Conservation (phyloP, 2,888 invertebrate genomes). For the Lepidochrysops patricia region DNA sequence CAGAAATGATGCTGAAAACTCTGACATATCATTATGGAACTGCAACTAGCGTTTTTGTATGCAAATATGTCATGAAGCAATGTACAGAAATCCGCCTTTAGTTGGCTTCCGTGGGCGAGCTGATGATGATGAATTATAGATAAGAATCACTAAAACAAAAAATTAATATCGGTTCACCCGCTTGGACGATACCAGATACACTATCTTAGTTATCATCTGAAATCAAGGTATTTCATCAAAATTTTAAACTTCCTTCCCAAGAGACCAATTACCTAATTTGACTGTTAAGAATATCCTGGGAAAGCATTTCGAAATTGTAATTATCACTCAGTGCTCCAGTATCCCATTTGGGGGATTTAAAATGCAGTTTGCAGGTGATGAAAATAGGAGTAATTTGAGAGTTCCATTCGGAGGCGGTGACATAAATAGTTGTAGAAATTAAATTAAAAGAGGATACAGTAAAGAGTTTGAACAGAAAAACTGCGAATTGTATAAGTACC, state of each 20-base stretch:
- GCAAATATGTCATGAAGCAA: too few relatives aligned
- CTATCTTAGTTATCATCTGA: too few relatives aligned
- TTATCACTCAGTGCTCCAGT: neutral
- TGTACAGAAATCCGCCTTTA: too few relatives aligned
- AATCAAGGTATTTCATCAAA: too few relatives aligned
- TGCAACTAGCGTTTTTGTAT: neutral
- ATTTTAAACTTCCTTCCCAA: neutral
- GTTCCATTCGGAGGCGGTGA: neutral
- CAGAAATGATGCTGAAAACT: conserved; percentile 2
- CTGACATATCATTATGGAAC: neutral
- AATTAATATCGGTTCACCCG: too few relatives aligned
- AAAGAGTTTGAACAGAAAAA: neutral
- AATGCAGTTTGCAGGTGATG: neutral
- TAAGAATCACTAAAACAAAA: too few relatives aligned
- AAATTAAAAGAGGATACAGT: neutral
- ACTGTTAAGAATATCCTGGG: neutral
- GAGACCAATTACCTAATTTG: neutral
- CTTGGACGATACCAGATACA: too few relatives aligned
- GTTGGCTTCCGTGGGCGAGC: too few relatives aligned
- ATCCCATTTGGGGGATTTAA: neutral
- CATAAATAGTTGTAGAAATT: neutral
- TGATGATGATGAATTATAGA: too few relatives aligned
- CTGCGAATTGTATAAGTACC: neutral
- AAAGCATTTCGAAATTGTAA: conserved; percentile 6
- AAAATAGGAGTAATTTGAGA: neutral